Evolutionary conservation across 2,797 vertebrate genomes (phyloP), one percentile per base, ranked within the genome.

Genomic region (Tympanoctomys barrerae): DNA sequence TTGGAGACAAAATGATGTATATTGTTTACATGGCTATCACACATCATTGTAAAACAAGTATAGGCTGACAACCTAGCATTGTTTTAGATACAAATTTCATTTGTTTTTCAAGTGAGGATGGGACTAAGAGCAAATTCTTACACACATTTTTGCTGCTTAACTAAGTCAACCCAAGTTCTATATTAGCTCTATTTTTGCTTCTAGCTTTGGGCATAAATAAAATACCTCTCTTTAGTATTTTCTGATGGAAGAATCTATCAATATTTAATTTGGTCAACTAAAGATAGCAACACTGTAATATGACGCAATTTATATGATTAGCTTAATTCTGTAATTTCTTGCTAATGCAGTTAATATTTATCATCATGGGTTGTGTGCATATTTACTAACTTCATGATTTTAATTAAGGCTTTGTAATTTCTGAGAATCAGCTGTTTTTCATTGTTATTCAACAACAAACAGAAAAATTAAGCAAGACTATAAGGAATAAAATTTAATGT

Each of bases 361-460:
- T 88, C 12, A 14, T 95, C 86, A 97, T 70, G 33, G 87, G 22
- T 46, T 95, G 94, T 52, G 19, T 97, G 92, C 70, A 87, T 95
- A 97, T 98, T 97, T 98, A 97, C 97, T 98, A 97, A 97, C 97
- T 97, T 98, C 97, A 98, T 98, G 98, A 97, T 98, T 98, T 97
- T 97, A 98, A 98, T 98, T 98, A 98, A 98, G 97, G 97, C 97
- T 96, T 97, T 93, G 95, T 98, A 98, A 98, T 98, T 98, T 95
- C 97, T 94, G 88, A 98, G 94, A 97, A 98, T 97, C 95, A 96
- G 88, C 87, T 96, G 62, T 97, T 97, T 97, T 95, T 97, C 93
- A 96, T 96, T 96, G 93, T 97, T 97, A 97, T 96, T 97, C 92
- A 95, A 68, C 10, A 97, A 94, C 85, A 68, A 97, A 46, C 26